Evolutionary conservation across 2,888 invertebrate genomes (phyloP), one percentile per base, ranked within the genome.

Genomic region (Rhorus exstirpatorius): DNA sequence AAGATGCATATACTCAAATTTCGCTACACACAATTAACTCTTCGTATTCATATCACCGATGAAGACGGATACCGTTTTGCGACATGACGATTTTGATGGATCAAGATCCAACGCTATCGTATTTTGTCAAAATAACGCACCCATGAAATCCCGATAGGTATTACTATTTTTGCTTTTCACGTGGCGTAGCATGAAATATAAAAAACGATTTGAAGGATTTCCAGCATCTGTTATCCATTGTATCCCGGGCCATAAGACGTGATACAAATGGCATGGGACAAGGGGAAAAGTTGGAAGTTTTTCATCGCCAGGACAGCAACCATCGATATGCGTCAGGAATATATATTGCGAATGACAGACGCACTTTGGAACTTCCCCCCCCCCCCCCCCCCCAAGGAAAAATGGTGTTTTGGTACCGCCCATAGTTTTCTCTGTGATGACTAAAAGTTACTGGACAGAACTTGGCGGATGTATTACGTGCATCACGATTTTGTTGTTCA

Each of bases 251-350:
- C 17, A 35, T 7, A 19, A n/a, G 38, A 51, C 19, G 14, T 12
- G 51, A 51, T 67, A 67, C 24, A n/a, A 31, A 67, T 51, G 51
- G n/a, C 51, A 31, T 8, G 31, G 8, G 12, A 51, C 35, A 35
- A 51, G 31, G 51, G 10, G 8, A 8, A 38, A 17, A 3, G 19
- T 31, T 17, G 14, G 31, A 3, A 38, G 10, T 38, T 38, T 38
- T 38, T 38, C 10, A 38, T 38, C 38, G 38, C 10, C 7, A 4
- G 38, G 38, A 38, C 38, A 38, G 6, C 10, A 38, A 1, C 38
- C 10, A 38, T 38, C 38, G 38, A 38, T 38, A 38, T 8, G 38
- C 10, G 38, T 38, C 38, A 8, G 38, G 38, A 8, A 38, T 31
- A 38, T 38, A 38, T 38, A 8, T 4, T 38, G 10, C 38, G 10